A percentile compares a stretch with the other conserved stretches of the same genome.
Evolutionary conservation across 1,140 invertebrate species (phyloP).

Genomic region (Trypoxylus dichotomus): DNA sequence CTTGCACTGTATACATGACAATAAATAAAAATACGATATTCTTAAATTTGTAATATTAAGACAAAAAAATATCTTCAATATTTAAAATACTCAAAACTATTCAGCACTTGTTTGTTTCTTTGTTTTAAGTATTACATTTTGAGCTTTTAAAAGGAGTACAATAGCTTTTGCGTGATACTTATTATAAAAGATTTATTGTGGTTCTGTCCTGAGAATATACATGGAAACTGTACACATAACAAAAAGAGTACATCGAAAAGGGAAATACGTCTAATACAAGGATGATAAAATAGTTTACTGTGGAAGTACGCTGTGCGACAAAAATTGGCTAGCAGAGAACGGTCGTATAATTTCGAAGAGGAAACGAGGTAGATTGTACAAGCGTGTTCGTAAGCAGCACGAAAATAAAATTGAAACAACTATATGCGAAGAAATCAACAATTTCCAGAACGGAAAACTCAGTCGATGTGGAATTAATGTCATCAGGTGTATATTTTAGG

Average conservation of each 20-base stretch:
- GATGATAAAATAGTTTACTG: background rate
- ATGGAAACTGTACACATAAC: no score
- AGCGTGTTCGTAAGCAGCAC: background rate
- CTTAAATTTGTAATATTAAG: no score
- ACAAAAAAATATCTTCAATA: no score
- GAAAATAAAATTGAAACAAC: constrained; percentile 7
- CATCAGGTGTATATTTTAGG: constrained; percentile 32
- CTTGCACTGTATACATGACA: no score
- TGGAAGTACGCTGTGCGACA: background rate
- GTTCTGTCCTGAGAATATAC: background rate
- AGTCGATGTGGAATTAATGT: constrained; percentile 31
- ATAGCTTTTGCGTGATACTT: no score
- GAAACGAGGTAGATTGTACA: background rate
- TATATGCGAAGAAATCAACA: constrained; percentile 10
- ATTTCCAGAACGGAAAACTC: constrained; percentile 18
- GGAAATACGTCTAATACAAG: background rate
- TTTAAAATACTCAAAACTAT: no score
- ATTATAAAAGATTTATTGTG: no score
- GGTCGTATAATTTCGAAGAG: background rate
- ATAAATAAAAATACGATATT: no score
- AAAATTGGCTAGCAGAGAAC: background rate
- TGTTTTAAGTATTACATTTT: no score
- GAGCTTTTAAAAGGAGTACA: no score
- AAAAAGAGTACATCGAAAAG: no score
- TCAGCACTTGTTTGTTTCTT: no score